Base-by-base conservation (phyloP, 2,888 invertebrate species). In the Dryobota labecula region DNA sequence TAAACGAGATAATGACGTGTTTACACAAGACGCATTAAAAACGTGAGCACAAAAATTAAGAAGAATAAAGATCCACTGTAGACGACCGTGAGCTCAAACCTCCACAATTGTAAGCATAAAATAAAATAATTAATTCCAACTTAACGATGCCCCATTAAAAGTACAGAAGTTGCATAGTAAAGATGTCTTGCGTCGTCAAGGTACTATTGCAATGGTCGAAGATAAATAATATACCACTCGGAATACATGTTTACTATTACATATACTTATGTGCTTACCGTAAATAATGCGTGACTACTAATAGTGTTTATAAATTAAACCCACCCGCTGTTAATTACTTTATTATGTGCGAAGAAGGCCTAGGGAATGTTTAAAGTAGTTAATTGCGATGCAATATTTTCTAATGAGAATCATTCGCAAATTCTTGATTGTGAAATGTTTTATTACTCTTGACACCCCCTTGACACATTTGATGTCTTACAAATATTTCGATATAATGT, bases 71-170 rank as follows among this genome's bases (percentile, higher is more conserved):
- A 76, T 41, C 43, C 33, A 61, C 76, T 77, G 84, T 70, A 68
- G 88, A 78, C 84, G 90, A 78, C 91, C 90, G 73, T 90, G 91
- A 89, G 86, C 87, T 86, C 81, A 84, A 86, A 89, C 76, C 64
- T 63, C 76, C 83, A 76, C 81, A 69, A 62, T 69, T 68, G 82
- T 82, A 80, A 87, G 73, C 84, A 82, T 86, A 71, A 85, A 84
- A 84, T 85, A 84, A 84, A 84, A 87, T 87, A 88, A 88, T 88
- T 86, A 88, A 90, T 90, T 86, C 84, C 77, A 85, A 79, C 73
- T 86, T 89, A 90, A 90, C 87, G 87, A 87, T 70, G 73, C 18
- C 71, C 80, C 84, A 89, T 89, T 90, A 89, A 84, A 82, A 81
- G 84, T 84, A 85, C 88, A 87, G 85, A 87, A 87, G 87, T 80